Evolutionary conservation across 35 echinoderm and acorn worm genomes (phyloP), one percentile per base, ranked within the genome.

Genomic region (Apostichopus parvimensis): DNA sequence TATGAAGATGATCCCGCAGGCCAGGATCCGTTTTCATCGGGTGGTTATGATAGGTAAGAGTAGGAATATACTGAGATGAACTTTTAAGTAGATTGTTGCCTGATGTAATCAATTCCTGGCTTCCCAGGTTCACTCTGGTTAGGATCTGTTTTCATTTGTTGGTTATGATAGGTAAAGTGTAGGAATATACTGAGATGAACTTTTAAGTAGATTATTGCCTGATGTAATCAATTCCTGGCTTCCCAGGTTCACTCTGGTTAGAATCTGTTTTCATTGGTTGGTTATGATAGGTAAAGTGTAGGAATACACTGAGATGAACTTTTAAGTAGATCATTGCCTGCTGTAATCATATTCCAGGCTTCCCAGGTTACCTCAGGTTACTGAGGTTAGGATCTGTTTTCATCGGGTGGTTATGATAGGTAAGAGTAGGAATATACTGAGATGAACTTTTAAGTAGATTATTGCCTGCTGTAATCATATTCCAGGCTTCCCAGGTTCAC

Each of bases 1-100:
- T 82, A 82, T 82, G 79, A 82, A 82, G 79, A 82, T 82, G 52
- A 8, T 55, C 79, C 64, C 11, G 7, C 79, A 53, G 79, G 52
- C 11, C 79, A 82, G 54, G 79, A 82, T 82, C 79, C 79, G 8
- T 82, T 82, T 55, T 45, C 79, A 0, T 53, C 25, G 8, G 79
- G 34, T 54, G 15, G 34, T 54, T 82, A 55, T 56, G 79, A 56
- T 56, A 82, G 79, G 79, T 82, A 82, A 53, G 79, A 53, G 18
- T 18, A 68, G 18, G 64, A 18, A 18, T 68, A 68, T 68, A 18
- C 34, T 45, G 34, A 45, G 34, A 45, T 45, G 34, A 45, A 45
- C 34, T 45, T 45, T 45, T 0, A 45, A 45, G 34, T 45, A 45
- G 34, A 45, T 45, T 45, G 4, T 45, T 45, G 34, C 34, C 28